Base-by-base conservation (phyloP, 2,113 vertebrate genomes). In the Catharus bicknelli region DNA sequence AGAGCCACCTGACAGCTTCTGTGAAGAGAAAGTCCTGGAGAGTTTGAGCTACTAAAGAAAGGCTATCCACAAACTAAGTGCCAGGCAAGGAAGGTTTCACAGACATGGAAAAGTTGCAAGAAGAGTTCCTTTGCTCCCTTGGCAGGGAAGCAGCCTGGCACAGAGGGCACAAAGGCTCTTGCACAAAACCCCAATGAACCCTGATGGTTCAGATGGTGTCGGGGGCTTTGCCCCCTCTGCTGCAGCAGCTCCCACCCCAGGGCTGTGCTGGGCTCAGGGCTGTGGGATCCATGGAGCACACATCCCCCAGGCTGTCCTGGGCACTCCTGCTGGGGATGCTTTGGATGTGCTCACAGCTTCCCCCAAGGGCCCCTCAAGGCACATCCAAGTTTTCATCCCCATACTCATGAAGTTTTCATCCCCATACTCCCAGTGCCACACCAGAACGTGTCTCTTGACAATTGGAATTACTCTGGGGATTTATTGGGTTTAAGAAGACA, bases 41-140 rank as follows among this genome's bases (percentile, higher is more conserved):
- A 88, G 34, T 53, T 12, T 63, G 55, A 74, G 68, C 16, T 64
- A 64, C 20, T 50, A 67, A 86, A 88, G 64, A 86, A 83, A 90
- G 48, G 21, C n/a, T n/a, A n/a, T n/a, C n/a, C n/a, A n/a, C n/a
- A n/a, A n/a, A n/a, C n/a, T 61, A 81, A 90, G 95, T 58, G 78
- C 45, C 9, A 21, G 59, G 45, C 45, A 59, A 74, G 70, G 36
- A 83, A 69, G 16, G 21, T 90, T 96, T 87, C 83, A 85, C 50
- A 92, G 67, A 80, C 6, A 3, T 47, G 62, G 83, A 68, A 90
- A 90, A 94, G 70, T 54, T 83, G 68, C 43, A 80, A 43, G 15
- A 57, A 90, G 69, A 75, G 45, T 83, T 70, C n/a, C 53, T 85
- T 69, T 77, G 53, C 62, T 88, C 43, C 13, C 45, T 70, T 92